Conservation (phyloP, 2,797 vertebrate species). For the Gadopsis marmoratus region DNA sequence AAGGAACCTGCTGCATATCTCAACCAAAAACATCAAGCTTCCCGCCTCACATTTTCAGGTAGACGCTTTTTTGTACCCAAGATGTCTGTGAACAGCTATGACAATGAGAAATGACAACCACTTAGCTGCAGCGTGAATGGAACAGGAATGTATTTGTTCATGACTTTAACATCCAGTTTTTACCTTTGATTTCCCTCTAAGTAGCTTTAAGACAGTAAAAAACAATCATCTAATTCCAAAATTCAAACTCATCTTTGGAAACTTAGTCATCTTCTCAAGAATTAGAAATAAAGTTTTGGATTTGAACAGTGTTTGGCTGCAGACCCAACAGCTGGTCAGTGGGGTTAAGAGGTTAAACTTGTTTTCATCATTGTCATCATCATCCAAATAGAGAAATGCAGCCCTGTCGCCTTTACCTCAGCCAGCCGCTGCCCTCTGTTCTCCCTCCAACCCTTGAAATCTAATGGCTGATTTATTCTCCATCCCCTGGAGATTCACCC, state of each 20-base stretch:
- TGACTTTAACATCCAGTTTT: neutral
- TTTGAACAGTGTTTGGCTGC: neutral
- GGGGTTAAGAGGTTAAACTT: conserved; percentile 11
- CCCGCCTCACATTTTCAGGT: no score
- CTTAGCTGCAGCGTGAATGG: neutral
- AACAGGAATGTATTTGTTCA: neutral
- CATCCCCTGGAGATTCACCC: conserved; percentile 37
- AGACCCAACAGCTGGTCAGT: neutral
- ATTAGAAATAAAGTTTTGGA: neutral
- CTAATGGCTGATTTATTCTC: conserved; percentile 23
- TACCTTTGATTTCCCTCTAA: neutral
- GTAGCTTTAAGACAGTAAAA: neutral
- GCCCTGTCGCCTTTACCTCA: neutral
- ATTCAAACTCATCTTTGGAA: neutral
- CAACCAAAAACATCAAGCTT: no score
- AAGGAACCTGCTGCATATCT: no score
- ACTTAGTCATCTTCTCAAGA: neutral
- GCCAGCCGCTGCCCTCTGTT: neutral
- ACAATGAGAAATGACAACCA: no score
- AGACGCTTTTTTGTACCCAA: no score
- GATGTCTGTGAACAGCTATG: no score
- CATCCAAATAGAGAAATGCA: no score
- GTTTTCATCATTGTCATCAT: conserved; percentile 9
- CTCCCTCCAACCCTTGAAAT: conserved; percentile 24
- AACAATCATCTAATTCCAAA: neutral